These are phyloP conservation scores for Camelus dromedarius DNA, from an alignment of 2,113 vertebrate genomes.

Conservation along the genomic window DNA sequence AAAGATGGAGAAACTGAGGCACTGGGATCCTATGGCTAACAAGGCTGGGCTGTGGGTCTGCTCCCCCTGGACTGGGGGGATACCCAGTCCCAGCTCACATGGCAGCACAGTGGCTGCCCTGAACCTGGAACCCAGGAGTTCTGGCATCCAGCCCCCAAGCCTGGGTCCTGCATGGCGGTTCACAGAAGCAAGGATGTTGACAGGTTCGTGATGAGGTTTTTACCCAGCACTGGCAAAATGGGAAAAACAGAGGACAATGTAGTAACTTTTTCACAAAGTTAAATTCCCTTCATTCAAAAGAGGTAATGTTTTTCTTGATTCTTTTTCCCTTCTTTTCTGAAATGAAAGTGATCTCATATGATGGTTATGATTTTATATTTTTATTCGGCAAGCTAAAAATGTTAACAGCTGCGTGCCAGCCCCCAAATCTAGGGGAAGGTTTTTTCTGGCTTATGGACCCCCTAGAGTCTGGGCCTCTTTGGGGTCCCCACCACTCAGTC, in stretches of 20 bases:
- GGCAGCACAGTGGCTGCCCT: accelerated
- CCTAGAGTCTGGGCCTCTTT: neutral
- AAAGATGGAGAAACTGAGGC: neutral
- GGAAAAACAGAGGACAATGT: neutral
- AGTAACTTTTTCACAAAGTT: neutral
- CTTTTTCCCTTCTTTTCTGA: neutral
- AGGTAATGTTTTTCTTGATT: neutral
- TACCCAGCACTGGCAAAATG: neutral
- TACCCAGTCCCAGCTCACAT: neutral
- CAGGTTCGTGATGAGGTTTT: neutral
- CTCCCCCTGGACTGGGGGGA: accelerated
- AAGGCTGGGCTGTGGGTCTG: neutral
- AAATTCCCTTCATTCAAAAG: neutral
- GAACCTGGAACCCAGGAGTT: neutral
- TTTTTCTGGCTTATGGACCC: neutral
- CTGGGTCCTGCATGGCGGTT: neutral
- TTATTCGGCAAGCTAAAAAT: neutral
- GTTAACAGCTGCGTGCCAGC: neutral
- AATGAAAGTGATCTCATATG: neutral
- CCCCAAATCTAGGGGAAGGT: neutral
- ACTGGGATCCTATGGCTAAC: neutral
- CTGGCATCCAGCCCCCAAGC: neutral
- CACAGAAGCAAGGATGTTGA: neutral
- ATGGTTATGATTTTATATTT: neutral
- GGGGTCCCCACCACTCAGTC: accelerated